A percentile compares a stretch with the other conserved stretches of the same genome.
These are phyloP conservation scores for Lepus oiostolus DNA, from an alignment of 2,797 vertebrate genomes.

Conservation along the genomic window DNA sequence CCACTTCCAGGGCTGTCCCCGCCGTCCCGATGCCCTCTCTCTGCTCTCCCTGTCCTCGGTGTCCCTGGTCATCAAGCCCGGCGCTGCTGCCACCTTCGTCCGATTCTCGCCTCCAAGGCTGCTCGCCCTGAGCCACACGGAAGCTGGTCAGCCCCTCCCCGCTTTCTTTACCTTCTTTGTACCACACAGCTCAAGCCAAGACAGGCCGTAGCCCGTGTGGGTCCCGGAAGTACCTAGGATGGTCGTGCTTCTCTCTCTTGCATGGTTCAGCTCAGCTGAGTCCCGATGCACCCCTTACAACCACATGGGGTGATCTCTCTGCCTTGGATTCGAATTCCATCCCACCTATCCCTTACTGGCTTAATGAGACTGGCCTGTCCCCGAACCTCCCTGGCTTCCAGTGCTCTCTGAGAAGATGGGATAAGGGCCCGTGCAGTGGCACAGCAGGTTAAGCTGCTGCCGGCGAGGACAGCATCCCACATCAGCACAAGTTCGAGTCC, in stretches of 20 bases:
- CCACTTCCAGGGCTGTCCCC: neutral
- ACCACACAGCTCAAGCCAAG: neutral
- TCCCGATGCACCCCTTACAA: rapidly evolving
- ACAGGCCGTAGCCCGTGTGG: too few species aligned
- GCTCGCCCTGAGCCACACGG: neutral
- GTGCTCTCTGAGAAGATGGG: neutral
- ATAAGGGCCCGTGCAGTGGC: too few species aligned
- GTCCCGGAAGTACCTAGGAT: neutral
- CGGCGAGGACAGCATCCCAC: too few species aligned
- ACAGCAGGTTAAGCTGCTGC: too few species aligned
- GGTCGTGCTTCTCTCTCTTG: too few species aligned
- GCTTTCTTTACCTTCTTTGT: too few species aligned
- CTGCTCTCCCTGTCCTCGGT: neutral
- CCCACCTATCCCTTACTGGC: rapidly evolving
- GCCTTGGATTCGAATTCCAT: neutral
- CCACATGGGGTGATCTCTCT: neutral
- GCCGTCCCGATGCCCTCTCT: neutral
- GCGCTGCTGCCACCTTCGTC: rapidly evolving
- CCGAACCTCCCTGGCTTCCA: neutral
- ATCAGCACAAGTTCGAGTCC: too few species aligned
- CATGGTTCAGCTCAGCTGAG: neutral
- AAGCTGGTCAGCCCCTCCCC: neutral
- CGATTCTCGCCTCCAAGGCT: neutral
- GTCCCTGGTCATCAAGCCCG: neutral
- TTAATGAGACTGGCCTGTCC: rapidly evolving